phyloP scores from a whole-genome alignment of 2,888 invertebrate genomes.

The Ophraella communa region DNA sequence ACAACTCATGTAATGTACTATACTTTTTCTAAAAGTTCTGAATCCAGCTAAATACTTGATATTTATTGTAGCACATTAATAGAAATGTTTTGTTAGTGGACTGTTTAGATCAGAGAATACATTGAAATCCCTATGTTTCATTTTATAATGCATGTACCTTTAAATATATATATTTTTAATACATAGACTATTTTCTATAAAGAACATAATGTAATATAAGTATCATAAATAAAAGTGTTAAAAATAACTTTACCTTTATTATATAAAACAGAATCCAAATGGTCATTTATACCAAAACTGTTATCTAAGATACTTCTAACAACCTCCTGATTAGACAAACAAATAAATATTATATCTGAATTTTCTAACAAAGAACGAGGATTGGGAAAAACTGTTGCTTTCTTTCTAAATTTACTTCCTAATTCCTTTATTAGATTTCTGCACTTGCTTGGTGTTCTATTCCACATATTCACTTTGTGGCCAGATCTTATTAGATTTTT shows the following conservation, averaged over 20 bases:
- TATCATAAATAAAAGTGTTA: not conserved
- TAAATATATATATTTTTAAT: no score
- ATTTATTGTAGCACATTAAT: no score
- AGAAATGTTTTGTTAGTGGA: no score
- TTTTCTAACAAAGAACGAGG: conserved; percentile 90
- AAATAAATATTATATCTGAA: conserved; percentile 94
- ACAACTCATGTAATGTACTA: no score
- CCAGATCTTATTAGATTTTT: conserved; percentile 94
- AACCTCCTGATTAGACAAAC: conserved; percentile 91
- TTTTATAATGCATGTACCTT: no score
- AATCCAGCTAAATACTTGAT: no score
- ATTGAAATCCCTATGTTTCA: no score
- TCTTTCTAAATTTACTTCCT: conserved; percentile 23
- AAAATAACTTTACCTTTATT: conserved; percentile 63
- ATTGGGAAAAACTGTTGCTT: conserved; percentile 77
- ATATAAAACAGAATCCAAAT: conserved; percentile 71
- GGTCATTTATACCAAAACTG: conserved; percentile 88
- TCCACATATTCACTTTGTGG: conserved; percentile 93
- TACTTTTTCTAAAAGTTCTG: no score
- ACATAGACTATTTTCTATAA: no score
- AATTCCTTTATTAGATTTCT: conserved; percentile 32
- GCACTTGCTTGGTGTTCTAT: conserved; percentile 68
- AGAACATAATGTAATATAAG: no score
- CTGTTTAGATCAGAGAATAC: no score
- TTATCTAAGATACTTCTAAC: conserved; percentile 95